Percentiles rank a stretch among this genome's conserved stretches.
Evolutionary conservation across 2,888 invertebrate species (phyloP).

Genomic region (Pristionchus entomophagus): DNA sequence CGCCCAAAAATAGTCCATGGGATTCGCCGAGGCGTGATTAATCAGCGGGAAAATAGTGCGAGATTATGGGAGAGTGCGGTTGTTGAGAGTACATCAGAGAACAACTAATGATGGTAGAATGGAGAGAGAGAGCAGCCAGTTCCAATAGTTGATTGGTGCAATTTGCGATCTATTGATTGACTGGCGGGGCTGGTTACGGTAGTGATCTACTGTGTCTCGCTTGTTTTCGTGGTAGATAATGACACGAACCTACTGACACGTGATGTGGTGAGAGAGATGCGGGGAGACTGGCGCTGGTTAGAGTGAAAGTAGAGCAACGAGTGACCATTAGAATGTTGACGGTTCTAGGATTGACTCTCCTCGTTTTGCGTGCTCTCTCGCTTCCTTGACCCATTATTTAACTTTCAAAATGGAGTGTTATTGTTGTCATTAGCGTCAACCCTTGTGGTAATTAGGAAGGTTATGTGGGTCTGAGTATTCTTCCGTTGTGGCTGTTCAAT

Average conservation of each 20-base stretch:
- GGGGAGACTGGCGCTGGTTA: background rate
- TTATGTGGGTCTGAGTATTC: too few species aligned
- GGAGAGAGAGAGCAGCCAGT: background rate
- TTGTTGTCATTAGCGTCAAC: too few species aligned
- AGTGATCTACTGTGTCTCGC: background rate
- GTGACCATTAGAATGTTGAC: background rate
- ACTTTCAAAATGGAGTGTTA: too few species aligned
- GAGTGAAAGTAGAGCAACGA: slow-evolving; percentile 13
- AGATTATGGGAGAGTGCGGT: background rate
- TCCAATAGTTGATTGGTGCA: background rate
- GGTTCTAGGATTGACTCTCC: background rate
- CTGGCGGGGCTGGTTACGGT: too few species aligned
- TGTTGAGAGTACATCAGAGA: background rate
- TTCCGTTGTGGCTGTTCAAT: too few species aligned
- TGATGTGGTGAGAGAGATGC: background rate
- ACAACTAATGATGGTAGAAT: background rate
- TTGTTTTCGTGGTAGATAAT: background rate
- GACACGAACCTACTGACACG: background rate
- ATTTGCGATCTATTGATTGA: background rate
- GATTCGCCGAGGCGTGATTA: background rate
- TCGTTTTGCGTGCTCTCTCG: background rate
- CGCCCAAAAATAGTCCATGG: background rate
- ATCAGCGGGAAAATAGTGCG: background rate
- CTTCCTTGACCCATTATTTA: too few species aligned
- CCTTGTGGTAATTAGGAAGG: too few species aligned